These are phyloP conservation scores for Eupristina koningsbergeri DNA, from an alignment of 1,140 invertebrate genomes.

Conservation along the genomic window DNA sequence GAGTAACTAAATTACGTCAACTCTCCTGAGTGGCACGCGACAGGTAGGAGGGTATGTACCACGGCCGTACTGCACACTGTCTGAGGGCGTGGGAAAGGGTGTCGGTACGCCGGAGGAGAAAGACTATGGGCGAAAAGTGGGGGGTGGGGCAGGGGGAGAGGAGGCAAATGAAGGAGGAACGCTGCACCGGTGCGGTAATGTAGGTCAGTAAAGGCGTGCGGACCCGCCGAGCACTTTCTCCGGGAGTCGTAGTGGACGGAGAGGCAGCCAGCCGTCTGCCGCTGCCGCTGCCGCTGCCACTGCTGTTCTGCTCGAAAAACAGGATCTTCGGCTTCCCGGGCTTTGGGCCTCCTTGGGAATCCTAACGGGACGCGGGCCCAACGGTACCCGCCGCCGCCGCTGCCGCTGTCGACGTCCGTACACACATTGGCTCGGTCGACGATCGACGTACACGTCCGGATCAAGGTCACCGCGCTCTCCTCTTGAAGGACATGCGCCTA, in stretches of 20 bases:
- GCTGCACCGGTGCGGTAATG: constrained; percentile 62
- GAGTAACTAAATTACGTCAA: not conserved
- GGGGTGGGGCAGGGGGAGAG: constrained; percentile 43
- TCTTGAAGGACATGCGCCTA: not conserved
- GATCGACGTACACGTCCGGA: not conserved
- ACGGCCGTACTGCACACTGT: not conserved
- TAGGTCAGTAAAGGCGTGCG: constrained; percentile 71
- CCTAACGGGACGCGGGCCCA: constrained; percentile 58
- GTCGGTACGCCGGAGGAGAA: constrained; percentile 7
- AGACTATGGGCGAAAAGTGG: too few species aligned
- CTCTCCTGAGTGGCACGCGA: constrained; percentile 6
- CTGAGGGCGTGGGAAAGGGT: not conserved
- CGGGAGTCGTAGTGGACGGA: too few species aligned
- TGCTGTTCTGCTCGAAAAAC: constrained; percentile 69
- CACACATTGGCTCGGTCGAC: not conserved
- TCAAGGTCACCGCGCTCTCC: constrained; percentile 31
- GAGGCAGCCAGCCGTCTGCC: too few species aligned
- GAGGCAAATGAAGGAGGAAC: constrained; percentile 52
- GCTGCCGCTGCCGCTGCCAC: too few species aligned
- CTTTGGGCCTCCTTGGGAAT: constrained; percentile 51
- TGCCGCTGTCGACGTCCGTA: not conserved
- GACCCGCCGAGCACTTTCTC: constrained; percentile 68
- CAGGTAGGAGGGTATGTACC: constrained; percentile 20
- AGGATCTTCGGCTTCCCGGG: constrained; percentile 58
- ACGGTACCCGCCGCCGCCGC: constrained; percentile 53